Conservation (phyloP, 1,140 invertebrate genomes). For the Mya arenaria region DNA sequence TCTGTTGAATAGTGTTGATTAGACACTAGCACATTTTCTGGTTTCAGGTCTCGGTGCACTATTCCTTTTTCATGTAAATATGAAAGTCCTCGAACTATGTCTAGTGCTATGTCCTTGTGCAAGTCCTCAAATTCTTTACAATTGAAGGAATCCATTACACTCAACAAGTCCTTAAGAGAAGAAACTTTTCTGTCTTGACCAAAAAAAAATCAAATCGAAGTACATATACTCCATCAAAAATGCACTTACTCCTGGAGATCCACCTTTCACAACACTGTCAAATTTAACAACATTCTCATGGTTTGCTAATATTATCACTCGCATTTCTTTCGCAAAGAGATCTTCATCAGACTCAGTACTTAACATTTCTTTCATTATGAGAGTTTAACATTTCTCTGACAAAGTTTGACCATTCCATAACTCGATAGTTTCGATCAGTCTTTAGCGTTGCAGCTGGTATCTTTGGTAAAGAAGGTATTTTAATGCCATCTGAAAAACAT, state of each 20-base stretch:
- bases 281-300: conserved; percentile 17
- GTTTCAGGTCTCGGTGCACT: conserved; percentile 30
- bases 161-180: conserved; percentile 26
- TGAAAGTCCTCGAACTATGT: conserved; percentile 3
- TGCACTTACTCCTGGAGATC: neutral
- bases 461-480: too few relatives aligned
- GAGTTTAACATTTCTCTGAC: too few relatives aligned
- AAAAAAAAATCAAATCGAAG: conserved; percentile 29
- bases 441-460: too few relatives aligned
- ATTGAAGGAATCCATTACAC: neutral
- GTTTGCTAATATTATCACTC: neutral
- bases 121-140: conserved; percentile 28
- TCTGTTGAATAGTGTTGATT: neutral
- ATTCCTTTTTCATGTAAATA: conserved; percentile 26
- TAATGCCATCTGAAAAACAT: too few relatives aligned
- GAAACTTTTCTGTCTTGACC: conserved; percentile 27
- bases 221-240: conserved; percentile 32
- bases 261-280: neutral
- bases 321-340: conserved; percentile 14
- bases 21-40: conserved; percentile 34
- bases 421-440: too few relatives aligned
- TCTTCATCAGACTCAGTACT: neutral
- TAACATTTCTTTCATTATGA: conserved; percentile 1
- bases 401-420: too few relatives aligned
- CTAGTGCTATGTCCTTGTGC: conserved; percentile 6